Conservation (phyloP, 2,888 invertebrate species). For the Lasioglossum leucozonium region DNA sequence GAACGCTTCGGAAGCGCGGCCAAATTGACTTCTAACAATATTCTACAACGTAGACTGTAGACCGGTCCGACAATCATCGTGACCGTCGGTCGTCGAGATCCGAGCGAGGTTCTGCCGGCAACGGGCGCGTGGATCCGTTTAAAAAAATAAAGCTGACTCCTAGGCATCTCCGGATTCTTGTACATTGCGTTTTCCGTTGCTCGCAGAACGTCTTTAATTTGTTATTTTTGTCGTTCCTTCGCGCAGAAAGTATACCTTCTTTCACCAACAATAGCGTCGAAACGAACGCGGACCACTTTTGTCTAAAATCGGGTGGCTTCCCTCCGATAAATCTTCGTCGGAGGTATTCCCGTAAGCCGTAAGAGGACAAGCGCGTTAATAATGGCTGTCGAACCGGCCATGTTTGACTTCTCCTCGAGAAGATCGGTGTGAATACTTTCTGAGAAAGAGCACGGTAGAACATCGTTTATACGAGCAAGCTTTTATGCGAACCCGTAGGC, state of each 20-base stretch:
- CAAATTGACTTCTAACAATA: slow-evolving; percentile 44
- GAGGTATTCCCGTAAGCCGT: not conserved
- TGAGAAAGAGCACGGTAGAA: slow-evolving; percentile 10
- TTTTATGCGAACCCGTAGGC: not conserved
- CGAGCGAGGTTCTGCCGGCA: not conserved
- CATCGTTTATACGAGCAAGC: not conserved
- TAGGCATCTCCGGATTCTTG: not conserved
- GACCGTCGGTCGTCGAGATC: not conserved
- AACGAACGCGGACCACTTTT: not conserved
- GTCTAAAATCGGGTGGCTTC: not conserved
- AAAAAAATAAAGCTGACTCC: slow-evolving; percentile 33
- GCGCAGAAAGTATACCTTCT: not conserved
- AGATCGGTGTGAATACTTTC: slow-evolving; percentile 35
- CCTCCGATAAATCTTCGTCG: not conserved
- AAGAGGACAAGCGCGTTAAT: not conserved
- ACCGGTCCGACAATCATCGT: not conserved
- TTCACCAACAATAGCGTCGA: not conserved
- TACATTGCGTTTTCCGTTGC: not conserved
- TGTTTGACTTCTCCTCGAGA: not conserved
- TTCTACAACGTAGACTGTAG: not conserved
- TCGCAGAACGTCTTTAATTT: not conserved
- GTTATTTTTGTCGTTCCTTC: not conserved
- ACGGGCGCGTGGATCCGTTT: slow-evolving; percentile 5
- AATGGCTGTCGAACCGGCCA: slow-evolving; percentile 6
- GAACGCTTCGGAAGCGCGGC: not conserved